A percentile compares a stretch with the other conserved stretches of the same genome.
phyloP scores from a whole-genome alignment of 2,888 invertebrate genomes.

The Erannis defoliaria region DNA sequence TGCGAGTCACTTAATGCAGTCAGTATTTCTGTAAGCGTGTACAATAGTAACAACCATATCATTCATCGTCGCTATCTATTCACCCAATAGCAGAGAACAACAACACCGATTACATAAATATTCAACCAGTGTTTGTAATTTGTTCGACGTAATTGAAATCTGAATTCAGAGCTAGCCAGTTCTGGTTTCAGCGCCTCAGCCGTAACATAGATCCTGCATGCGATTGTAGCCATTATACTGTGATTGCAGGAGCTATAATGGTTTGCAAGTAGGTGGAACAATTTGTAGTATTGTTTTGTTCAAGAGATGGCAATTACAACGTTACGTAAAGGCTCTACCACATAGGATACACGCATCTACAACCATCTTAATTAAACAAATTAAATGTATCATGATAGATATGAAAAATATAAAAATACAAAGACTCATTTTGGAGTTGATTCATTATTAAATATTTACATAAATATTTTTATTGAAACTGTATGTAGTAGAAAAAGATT shows the following conservation, averaged over 20 bases:
- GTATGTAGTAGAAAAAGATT: too few relatives aligned
- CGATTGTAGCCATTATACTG: conserved; percentile 27
- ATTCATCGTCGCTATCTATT: not conserved
- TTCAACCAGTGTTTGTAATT: conserved; percentile 24
- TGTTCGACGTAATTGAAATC: conserved; percentile 23
- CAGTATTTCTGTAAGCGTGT: not conserved
- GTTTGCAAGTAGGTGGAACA: conserved; percentile 19
- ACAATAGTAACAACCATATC: not conserved
- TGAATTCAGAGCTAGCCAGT: conserved; percentile 24
- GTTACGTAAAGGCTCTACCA: not conserved
- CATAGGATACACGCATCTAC: not conserved
- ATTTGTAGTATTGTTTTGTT: conserved; percentile 20
- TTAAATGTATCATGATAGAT: too few relatives aligned
- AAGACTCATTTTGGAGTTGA: too few relatives aligned
- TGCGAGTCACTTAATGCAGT: not conserved
- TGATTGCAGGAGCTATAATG: conserved; percentile 22
- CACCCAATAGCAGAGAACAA: conserved; percentile 6
- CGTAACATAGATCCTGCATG: conserved; percentile 26
- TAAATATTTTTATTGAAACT: too few relatives aligned
- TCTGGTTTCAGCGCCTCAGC: conserved; percentile 17
- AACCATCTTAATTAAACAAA: too few relatives aligned
- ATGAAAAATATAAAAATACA: too few relatives aligned
- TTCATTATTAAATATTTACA: too few relatives aligned
- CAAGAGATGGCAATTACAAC: not conserved
- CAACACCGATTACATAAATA: conserved; percentile 20